phyloP scores from a whole-genome alignment of 2,888 invertebrate species.

The Esperia sulphurella region DNA sequence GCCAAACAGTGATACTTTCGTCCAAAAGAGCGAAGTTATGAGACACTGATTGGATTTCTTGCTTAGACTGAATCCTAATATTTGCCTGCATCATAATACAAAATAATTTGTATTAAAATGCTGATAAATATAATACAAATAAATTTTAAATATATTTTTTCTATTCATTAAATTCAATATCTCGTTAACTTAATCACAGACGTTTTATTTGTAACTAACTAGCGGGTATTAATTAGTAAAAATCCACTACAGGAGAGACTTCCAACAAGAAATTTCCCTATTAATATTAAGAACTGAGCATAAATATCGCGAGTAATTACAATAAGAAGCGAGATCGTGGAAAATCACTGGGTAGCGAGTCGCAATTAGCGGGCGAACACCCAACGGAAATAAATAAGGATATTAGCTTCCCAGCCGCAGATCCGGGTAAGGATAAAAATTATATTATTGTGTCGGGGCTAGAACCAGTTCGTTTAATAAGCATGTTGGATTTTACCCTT shows the following conservation, averaged over 20 bases:
- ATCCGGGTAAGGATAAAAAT: constrained; percentile 54
- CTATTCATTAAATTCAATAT: no score
- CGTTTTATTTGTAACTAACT: not conserved
- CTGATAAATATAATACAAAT: no score
- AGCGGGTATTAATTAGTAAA: not conserved
- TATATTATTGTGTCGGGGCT: constrained; percentile 47
- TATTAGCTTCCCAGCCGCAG: constrained; percentile 50
- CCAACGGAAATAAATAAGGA: constrained; percentile 75
- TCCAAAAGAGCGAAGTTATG: no score
- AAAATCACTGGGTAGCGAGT: constrained; percentile 69
- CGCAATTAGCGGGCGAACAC: constrained; percentile 72
- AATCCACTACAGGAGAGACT: constrained; percentile 21
- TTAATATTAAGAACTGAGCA: constrained; percentile 37
- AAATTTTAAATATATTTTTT: no score
- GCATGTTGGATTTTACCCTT: not conserved
- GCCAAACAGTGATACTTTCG: no score
- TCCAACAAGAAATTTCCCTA: constrained; percentile 8
- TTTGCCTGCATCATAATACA: no score
- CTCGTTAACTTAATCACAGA: not conserved
- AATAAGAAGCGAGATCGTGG: constrained; percentile 63
- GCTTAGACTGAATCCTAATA: no score
- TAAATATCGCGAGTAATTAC: constrained; percentile 56
- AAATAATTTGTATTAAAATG: no score
- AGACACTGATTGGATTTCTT: no score
- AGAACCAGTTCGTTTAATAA: constrained; percentile 4